Conservation (phyloP, 2,888 invertebrate species). For the Leptura quadrifasciata region DNA sequence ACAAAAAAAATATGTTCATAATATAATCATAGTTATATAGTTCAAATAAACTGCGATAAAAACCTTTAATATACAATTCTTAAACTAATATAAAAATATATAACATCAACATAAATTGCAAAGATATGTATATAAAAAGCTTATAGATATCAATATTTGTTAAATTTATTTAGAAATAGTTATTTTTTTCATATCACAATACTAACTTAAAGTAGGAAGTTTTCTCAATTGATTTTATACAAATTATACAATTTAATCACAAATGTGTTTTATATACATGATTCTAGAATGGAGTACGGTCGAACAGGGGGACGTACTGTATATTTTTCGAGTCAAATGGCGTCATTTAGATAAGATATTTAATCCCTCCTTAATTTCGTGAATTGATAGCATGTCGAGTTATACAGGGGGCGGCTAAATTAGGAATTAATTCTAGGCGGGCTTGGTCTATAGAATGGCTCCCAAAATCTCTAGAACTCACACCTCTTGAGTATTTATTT, state of each 20-base stretch:
- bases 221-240: constrained; percentile 42
- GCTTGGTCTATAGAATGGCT: no score
- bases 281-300: constrained; percentile 9
- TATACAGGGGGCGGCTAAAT: no score
- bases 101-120: constrained; percentile 50
- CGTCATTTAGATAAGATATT: no score
- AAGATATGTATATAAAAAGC: constrained; percentile 51
- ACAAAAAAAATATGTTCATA: constrained; percentile 42
- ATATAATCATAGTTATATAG: constrained; percentile 30
- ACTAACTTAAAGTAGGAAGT: constrained; percentile 42
- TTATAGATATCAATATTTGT: constrained; percentile 46
- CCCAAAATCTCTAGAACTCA: no score
- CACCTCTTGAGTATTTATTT: no score
- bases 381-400: no score
- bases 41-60: constrained; percentile 32
- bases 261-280: constrained; percentile 46
- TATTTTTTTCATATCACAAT: constrained; percentile 48
- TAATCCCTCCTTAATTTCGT: no score
- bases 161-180: constrained; percentile 41
- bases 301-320: not conserved
- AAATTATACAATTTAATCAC: constrained; percentile 48
- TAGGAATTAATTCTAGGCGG: no score
- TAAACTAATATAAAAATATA: constrained; percentile 48
- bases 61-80: constrained; percentile 44
- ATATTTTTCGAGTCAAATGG: not conserved